Evolutionary conservation across 1,140 invertebrate species (phyloP), one percentile per base, ranked within the genome.

Genomic region (Triops cancriformis): DNA sequence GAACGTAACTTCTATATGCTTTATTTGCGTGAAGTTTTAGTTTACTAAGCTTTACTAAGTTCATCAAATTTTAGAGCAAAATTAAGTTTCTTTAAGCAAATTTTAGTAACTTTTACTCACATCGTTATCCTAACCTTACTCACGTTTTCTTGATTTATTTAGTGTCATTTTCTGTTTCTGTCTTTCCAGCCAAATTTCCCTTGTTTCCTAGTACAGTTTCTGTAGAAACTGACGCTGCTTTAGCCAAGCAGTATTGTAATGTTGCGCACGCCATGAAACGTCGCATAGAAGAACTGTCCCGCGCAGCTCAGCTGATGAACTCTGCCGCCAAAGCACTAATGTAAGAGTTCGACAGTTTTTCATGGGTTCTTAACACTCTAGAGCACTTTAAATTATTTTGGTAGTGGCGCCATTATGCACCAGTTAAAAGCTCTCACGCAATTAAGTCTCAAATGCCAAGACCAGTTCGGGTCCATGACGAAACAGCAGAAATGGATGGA

Each of bases 161-260:
- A 51, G 11, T 74, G 31, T n/a, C 26, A 73, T 42, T 73, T 45
- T 64, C n/a, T n/a, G n/a, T 72, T 74, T 28, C 45, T 79, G 26
- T 75, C 14, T 73, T 75, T 79, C 74, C 81, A 78, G 91, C 91
- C 6, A 94, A 94, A 84, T 96, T 95, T 82, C 94, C 91, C 43
- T 89, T 90, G 4, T 96, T 94, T 84, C 90, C 91, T 0, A 91
- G 89, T 83, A 85, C 91, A 43, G 90, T 94, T 10, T 93, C 92
- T 1, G 91, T 95, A 6, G 93, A 96, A 83, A 93, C 93, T 82
- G 95, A 97, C 85, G 94, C 94, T 6, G 91, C 90, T 80, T 88
- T 94, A 80, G 94, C 93, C 0, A 96, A 96, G 85, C 88, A 91
- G n/a, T 91, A 92, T 64, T 95, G 94, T 83, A 94, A 93, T 79